A percentile compares a stretch with the other conserved stretches of the same genome.
phyloP scores from a whole-genome alignment of 2,888 invertebrate genomes.

The Acrobasis suavella region DNA sequence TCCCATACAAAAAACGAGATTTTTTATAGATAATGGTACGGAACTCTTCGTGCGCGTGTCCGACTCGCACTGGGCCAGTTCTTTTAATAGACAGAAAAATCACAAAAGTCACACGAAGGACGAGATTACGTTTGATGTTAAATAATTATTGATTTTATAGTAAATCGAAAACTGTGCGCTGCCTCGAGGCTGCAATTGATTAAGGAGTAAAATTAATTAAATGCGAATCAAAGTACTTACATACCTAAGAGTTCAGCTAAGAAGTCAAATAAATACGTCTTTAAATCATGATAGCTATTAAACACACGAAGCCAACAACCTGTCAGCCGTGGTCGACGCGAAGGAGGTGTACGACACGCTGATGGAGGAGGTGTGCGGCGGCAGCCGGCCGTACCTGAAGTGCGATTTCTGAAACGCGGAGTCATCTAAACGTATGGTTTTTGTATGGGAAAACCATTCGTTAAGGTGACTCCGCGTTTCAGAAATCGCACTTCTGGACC shows the following conservation, averaged over 20 bases:
- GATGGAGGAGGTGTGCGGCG: conserved; percentile 98
- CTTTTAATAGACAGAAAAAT: no score
- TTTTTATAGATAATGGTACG: no score
- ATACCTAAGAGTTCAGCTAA: not conserved
- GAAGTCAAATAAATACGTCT: conserved; percentile 13
- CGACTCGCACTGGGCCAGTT: no score
- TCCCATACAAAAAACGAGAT: no score
- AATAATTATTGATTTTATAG: conserved; percentile 18
- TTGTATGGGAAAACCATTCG: no score
- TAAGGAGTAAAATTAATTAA: conserved; percentile 28
- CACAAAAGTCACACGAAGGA: no score
- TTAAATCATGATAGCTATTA: not conserved
- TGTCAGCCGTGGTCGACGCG: conserved; percentile 96
- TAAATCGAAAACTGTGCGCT: conserved; percentile 26
- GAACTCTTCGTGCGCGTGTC: no score
- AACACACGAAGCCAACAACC: conserved; percentile 99
- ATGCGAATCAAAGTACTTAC: conserved; percentile 19
- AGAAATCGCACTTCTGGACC: no score
- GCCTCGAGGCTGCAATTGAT: conserved; percentile 18
- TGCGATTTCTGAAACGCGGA: no score
- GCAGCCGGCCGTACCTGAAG: conserved; percentile 94
- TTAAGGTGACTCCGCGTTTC: no score
- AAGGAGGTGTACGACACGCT: conserved; percentile 92
- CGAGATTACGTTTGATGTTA: no score
- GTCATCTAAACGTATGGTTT: no score